These are phyloP conservation scores for Carassius gibelio DNA, from an alignment of 2,113 vertebrate species.

Conservation along the genomic window DNA sequence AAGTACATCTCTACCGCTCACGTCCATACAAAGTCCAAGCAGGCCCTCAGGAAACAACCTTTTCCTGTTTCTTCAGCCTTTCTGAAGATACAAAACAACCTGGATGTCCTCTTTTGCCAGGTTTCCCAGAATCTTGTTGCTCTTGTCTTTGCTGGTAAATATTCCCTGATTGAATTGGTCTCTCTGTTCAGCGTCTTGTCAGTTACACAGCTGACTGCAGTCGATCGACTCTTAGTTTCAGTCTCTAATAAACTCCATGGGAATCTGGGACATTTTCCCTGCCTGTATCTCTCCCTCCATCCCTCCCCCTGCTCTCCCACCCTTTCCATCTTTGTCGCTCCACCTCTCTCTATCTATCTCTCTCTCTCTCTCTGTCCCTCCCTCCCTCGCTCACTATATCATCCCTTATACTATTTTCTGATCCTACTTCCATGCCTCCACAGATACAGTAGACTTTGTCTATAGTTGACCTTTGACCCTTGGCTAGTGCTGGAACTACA, in stretches of 20 bases:
- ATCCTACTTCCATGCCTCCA: constrained; percentile 47
- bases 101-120: not conserved
- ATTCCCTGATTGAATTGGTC: not conserved
- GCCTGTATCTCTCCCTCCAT: constrained; percentile 45
- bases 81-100: not conserved
- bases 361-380: constrained; percentile 47
- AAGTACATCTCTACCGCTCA: constrained; percentile 78
- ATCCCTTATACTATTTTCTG: constrained; percentile 39
- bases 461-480: constrained; percentile 46
- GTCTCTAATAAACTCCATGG: constrained; percentile 70
- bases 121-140: constrained; percentile 27
- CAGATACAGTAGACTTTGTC: constrained; percentile 46
- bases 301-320: constrained; percentile 37
- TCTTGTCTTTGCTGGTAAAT: not conserved
- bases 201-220: constrained; percentile 62
- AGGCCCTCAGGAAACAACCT: constrained; percentile 4
- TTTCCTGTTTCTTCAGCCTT: not conserved
- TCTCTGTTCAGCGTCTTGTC: constrained; percentile 60
- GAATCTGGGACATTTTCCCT: constrained; percentile 61
- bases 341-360: constrained; percentile 57
- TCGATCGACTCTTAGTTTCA: constrained; percentile 61
- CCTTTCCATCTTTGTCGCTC: constrained; percentile 38
- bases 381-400: constrained; percentile 59
- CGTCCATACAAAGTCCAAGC: constrained; percentile 33
- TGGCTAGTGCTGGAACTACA: constrained; percentile 53